Evolutionary conservation across 2,113 vertebrate genomes (phyloP).

Genomic region (human (Homo sapiens)): GRCh38 chr12:93464501-93465000

Average conservation of each 20-base stretch:
- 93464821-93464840: background rate
- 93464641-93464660: background rate
- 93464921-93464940: background rate
- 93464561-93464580: too few species aligned
- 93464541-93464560: too few species aligned
- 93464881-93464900: background rate
- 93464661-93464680: background rate
- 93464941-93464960: background rate
- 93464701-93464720: background rate
- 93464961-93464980: background rate
- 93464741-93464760: background rate
- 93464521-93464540: too few species aligned
- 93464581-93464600: too few species aligned
- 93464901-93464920: background rate
- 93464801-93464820: background rate
- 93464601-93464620: too few species aligned
- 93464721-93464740: background rate
- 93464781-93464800: background rate
- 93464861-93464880: background rate
- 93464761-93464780: background rate
- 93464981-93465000: background rate
- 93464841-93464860: background rate
- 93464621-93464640: background rate
- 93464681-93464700: background rate
- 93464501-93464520: too few species aligned